Evolutionary conservation across 2,797 vertebrate species (phyloP), one percentile per base, ranked within the genome.

Genomic region (Tokudaia muenninki): DNA sequence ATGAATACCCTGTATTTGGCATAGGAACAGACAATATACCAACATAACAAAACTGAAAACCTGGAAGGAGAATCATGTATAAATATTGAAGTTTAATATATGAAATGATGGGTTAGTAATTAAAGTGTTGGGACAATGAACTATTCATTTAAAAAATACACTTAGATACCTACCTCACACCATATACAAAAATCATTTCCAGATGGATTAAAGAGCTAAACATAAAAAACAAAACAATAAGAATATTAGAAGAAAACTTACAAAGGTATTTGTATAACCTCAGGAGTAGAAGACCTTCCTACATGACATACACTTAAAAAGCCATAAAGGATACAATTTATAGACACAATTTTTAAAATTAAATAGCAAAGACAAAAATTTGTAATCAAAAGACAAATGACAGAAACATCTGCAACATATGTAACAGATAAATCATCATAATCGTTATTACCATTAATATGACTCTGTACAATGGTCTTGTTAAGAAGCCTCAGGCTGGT

Each of bases 191-290:
- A 98, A 98, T 98, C 97, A 98, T 98, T 98, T 96, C 97, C 97
- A 97, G 97, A 98, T 97, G 97, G 97, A 97, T 98, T 98, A 98
- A 98, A 98, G 97, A 98, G 97, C 97, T 98, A 97, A 98, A 98
- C 97, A 96, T 98, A 97, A 97, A 97, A 97, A 98, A 98, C 97
- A 98, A 98, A 98, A 98, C 96, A 97, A 98, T 97, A 97, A 97
- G 96, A 93, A 97, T 97, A 98, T 98, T 98, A 98, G 97, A 97
- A 97, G 91, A 97, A 98, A 97, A 97, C 93, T 97, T 94, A 92
- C 91, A 93, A 97, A 96, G 65, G 34, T 97, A 94, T 94, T 90
- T 92, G 79, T 63, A 96, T 74, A 96, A 96, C 89, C 94, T 97
- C 95, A 97, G 97, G 96, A 95, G 96, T 90, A 90, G 86, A 95